Evolutionary conservation across 1,140 invertebrate species (phyloP).

Genomic region (Ips nitidus): DNA sequence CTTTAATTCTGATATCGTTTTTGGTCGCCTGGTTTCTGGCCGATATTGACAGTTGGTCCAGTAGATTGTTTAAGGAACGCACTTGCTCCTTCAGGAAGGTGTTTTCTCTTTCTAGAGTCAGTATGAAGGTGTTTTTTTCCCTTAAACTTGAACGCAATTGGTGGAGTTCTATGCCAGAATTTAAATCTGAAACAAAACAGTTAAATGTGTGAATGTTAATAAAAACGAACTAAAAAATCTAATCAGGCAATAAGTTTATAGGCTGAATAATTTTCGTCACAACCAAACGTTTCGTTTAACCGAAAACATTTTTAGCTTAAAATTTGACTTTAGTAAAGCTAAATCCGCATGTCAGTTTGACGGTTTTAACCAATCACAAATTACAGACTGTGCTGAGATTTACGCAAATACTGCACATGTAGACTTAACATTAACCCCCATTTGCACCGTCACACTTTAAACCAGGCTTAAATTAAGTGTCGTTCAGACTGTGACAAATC

Average conservation of each 20-base stretch:
- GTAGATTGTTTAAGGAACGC: neutral
- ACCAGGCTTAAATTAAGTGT: too few species aligned
- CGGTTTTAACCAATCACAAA: too few species aligned
- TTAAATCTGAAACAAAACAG: slow-evolving; percentile 18
- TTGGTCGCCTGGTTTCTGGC: slow-evolving; percentile 11
- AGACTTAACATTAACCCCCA: too few species aligned
- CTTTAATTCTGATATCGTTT: slow-evolving; percentile 28
- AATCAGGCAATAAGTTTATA: neutral
- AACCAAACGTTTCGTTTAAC: neutral
- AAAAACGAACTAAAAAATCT: neutral
- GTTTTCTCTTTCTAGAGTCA: slow-evolving; percentile 19
- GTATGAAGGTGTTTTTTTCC: slow-evolving; percentile 12
- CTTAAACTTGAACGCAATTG: slow-evolving; percentile 2
- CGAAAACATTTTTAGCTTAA: too few species aligned
- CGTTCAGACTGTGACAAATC: too few species aligned
- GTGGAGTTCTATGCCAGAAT: neutral
- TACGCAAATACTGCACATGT: too few species aligned
- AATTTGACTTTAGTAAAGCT: too few species aligned
- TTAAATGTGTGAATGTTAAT: neutral
- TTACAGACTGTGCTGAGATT: too few species aligned
- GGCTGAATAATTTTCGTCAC: neutral
- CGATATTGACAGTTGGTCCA: slow-evolving; percentile 21
- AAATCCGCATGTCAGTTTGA: too few species aligned
- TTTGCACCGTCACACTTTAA: too few species aligned
- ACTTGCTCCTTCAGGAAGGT: slow-evolving; percentile 22